Conservation (phyloP, 2,797 vertebrate genomes). For the Jordanella pulchra region DNA sequence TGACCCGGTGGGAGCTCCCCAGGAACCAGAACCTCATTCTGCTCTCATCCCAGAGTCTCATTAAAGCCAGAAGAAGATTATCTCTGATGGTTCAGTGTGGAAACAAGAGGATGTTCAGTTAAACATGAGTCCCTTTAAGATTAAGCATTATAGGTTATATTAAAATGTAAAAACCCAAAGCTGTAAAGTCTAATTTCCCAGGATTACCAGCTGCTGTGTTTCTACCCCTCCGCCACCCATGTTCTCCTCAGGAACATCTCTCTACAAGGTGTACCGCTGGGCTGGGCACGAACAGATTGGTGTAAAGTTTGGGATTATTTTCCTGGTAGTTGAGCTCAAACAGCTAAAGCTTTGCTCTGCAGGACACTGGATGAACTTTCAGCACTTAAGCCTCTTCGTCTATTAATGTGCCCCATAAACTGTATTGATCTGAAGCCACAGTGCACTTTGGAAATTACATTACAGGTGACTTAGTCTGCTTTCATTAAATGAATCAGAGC, state of each 20-base stretch:
- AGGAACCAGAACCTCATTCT: no score
- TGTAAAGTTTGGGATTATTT: background rate
- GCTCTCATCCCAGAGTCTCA: background rate
- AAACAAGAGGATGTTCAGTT: background rate
- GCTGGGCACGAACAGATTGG: background rate
- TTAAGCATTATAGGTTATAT: slow-evolving; percentile 5
- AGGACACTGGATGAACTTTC: no score
- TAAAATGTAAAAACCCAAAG: slow-evolving; percentile 7
- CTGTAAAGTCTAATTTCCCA: background rate
- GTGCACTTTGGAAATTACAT: slow-evolving; percentile 52
- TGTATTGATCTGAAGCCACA: slow-evolving; percentile 51
- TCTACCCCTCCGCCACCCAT: background rate
- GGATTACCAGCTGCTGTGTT: background rate
- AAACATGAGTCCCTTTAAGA: background rate
- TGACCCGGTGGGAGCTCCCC: no score
- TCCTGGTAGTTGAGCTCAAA: no score
- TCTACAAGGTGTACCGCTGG: background rate
- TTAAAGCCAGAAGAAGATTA: background rate
- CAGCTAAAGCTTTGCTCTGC: background rate
- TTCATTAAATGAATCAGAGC: slow-evolving; percentile 35
- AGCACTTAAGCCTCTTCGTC: slow-evolving; percentile 40
- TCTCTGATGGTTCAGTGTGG: background rate
- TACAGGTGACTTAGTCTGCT: slow-evolving; percentile 43
- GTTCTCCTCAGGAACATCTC: background rate
- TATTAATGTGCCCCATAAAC: slow-evolving; percentile 51